Conservation (phyloP, 2,113 vertebrate species). For the Columba livia region DNA sequence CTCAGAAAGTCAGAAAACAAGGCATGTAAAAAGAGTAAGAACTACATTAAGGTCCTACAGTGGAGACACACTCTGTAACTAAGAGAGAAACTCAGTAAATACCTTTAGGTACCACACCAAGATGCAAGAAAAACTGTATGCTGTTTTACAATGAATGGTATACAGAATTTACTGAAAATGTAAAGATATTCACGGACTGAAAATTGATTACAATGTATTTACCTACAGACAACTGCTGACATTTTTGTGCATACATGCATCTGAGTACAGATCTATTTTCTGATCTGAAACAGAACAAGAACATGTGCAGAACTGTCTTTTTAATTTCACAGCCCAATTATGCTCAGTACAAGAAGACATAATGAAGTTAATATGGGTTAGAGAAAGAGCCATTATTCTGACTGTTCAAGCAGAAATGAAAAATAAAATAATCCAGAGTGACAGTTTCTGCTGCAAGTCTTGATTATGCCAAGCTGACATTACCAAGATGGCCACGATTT, state of each 20-base stretch:
- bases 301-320: not conserved
- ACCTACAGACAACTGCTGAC: not conserved
- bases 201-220: not conserved
- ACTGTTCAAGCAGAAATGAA: not conserved
- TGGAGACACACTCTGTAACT: not conserved
- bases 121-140: not conserved
- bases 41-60: not conserved
- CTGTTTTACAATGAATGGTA: not conserved
- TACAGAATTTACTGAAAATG: not conserved
- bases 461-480: not conserved
- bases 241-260: not conserved
- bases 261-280: not conserved
- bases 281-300: not conserved
- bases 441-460: not conserved
- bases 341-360: not conserved
- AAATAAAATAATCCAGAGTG: not conserved
- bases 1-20: not conserved
- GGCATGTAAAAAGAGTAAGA: not conserved
- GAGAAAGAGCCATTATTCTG: not conserved
- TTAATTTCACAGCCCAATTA: not conserved
- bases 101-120: not conserved
- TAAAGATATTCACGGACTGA: not conserved
- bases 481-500: not conserved
- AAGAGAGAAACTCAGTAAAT: not conserved
- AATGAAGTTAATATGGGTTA: not conserved